These are phyloP conservation scores for Drosophila paulistorum DNA, from an alignment of 1,140 invertebrate genomes.

Conservation along the genomic window DNA sequence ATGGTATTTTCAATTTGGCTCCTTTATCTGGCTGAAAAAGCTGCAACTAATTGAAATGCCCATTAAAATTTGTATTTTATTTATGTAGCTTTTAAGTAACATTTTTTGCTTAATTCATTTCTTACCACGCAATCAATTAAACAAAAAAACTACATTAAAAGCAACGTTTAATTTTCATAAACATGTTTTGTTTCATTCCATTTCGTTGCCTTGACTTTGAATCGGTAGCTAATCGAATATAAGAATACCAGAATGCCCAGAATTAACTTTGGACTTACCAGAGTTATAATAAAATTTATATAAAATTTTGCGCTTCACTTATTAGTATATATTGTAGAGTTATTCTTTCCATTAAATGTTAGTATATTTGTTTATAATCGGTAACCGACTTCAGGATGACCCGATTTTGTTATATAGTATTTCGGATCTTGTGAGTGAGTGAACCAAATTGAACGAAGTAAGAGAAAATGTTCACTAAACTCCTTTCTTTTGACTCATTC, in stretches of 20 bases:
- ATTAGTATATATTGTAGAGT: not conserved
- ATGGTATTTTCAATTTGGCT: conserved; percentile 65
- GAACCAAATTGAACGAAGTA: no score
- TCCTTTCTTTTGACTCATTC: no score
- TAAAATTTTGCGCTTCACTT: not conserved
- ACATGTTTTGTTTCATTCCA: conserved; percentile 58
- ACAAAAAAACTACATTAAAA: conserved; percentile 58
- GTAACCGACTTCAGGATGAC: no score
- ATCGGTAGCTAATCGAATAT: conserved; percentile 19
- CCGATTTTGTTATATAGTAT: no score
- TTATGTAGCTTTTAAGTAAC: conserved; percentile 61
- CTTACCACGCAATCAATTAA: conserved; percentile 47
- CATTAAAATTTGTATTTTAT: conserved; percentile 39
- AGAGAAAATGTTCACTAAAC: no score
- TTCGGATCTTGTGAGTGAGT: no score
- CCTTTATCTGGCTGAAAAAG: conserved; percentile 68
- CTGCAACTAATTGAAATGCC: conserved; percentile 72
- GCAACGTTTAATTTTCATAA: conserved; percentile 63
- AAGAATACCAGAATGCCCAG: conserved; percentile 45
- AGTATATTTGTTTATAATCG: no score
- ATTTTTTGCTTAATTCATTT: conserved; percentile 57
- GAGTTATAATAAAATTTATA: not conserved
- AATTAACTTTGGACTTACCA: conserved; percentile 4
- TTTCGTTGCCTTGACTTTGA: conserved; percentile 56
- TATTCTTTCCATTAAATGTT: no score